Conservation (phyloP, 2,797 vertebrate genomes). For the Glyptemys insculpta region DNA sequence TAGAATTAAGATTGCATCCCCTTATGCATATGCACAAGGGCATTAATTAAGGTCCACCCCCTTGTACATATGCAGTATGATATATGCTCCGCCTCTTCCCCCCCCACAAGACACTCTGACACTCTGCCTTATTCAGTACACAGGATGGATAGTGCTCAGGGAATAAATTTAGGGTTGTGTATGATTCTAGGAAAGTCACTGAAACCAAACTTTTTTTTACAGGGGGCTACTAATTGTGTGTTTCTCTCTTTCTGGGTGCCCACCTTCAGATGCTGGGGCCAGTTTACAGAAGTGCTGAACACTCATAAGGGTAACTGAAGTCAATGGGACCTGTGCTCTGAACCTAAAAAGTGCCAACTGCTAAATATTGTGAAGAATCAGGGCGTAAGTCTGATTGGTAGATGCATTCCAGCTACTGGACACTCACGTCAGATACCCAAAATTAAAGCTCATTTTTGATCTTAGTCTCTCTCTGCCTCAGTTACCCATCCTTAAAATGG, state of each 20-base stretch:
- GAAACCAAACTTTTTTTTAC: neutral
- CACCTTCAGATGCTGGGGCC: neutral
- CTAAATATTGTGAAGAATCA: neutral
- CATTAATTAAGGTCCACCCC: too few relatives aligned
- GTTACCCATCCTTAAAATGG: neutral
- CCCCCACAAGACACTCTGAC: too few relatives aligned
- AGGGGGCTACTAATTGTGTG: neutral
- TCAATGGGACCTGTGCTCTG: neutral
- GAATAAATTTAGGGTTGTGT: neutral
- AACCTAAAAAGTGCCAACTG: neutral
- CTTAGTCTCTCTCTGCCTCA: neutral
- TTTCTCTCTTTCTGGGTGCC: neutral
- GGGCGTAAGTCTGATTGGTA: neutral
- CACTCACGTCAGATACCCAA: neutral
- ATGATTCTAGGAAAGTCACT: neutral
- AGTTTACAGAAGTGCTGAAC: neutral
- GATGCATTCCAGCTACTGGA: neutral
- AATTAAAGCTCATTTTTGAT: neutral
- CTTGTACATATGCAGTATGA: too few relatives aligned
- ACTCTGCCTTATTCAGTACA: neutral
- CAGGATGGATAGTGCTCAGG: neutral
- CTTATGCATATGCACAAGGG: too few relatives aligned
- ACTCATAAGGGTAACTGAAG: neutral
- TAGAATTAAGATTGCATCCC: neutral
- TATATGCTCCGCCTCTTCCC: too few relatives aligned